These are phyloP conservation scores for Drosophila tsacasi DNA, from an alignment of 1,140 invertebrate genomes.

Conservation along the genomic window DNA sequence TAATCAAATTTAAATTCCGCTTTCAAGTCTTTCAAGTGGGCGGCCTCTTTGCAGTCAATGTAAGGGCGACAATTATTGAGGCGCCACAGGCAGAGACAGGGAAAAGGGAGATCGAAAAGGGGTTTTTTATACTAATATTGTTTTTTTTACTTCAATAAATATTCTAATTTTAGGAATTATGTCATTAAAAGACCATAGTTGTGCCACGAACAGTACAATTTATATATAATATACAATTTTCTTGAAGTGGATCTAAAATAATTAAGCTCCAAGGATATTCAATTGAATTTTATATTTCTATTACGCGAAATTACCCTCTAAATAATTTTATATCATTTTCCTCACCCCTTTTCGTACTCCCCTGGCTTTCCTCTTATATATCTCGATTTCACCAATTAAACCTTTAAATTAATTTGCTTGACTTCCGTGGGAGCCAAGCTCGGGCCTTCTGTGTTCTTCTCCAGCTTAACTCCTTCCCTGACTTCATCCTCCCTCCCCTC, in stretches of 20 bases:
- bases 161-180: too few relatives aligned
- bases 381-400: conserved; percentile 62
- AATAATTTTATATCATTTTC: not conserved
- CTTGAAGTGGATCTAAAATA: too few relatives aligned
- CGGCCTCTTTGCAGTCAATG: conserved; percentile 37
- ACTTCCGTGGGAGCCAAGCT: conserved; percentile 76
- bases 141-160: not conserved
- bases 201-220: too few relatives aligned
- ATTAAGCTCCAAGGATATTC: too few relatives aligned
- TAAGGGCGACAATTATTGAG: conserved; percentile 20
- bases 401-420: conserved; percentile 82
- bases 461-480: conserved; percentile 23
- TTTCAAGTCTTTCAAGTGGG: conserved; percentile 58
- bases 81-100: conserved; percentile 32
- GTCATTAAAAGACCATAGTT: too few relatives aligned
- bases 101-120: not conserved
- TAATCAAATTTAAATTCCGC: conserved; percentile 78
- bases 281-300: too few relatives aligned
- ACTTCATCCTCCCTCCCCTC: not conserved
- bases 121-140: not conserved
- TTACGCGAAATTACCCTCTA: not conserved
- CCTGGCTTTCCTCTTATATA: conserved; percentile 3
- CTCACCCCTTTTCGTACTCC: not conserved
- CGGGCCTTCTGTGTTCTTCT: conserved; percentile 32
- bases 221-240: too few relatives aligned